A percentile compares a stretch with the other conserved stretches of the same genome.
Evolutionary conservation across 2,888 invertebrate genomes (phyloP).

Genomic region (Notocelia uddmanniana): DNA sequence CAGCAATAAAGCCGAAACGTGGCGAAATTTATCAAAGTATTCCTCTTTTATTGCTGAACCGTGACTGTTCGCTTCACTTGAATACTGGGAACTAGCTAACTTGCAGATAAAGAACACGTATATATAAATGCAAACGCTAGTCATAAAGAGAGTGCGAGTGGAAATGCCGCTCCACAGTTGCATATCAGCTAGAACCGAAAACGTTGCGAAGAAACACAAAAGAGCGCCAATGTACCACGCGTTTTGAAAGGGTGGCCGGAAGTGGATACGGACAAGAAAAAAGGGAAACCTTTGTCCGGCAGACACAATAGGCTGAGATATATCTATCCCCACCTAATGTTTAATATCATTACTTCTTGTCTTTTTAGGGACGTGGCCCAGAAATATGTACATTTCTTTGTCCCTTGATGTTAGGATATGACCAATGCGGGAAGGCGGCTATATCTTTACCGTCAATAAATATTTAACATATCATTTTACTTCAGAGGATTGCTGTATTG

Average conservation of each 20-base stretch:
- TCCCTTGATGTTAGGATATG: neutral
- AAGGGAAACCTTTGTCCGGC: constrained; percentile 44
- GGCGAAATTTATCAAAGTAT: constrained; percentile 23
- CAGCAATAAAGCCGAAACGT: constrained; percentile 5
- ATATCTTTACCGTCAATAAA: neutral
- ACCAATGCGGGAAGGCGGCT: neutral
- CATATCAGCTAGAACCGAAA: constrained; percentile 43
- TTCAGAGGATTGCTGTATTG: too few species aligned
- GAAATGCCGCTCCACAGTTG: constrained; percentile 22
- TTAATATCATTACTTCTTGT: constrained; percentile 46
- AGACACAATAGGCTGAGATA: constrained; percentile 41
- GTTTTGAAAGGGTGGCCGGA: constrained; percentile 45
- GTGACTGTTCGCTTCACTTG: constrained; percentile 12
- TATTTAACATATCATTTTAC: neutral
- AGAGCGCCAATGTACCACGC: constrained; percentile 40
- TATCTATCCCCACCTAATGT: constrained; percentile 39
- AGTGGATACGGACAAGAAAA: constrained; percentile 43
- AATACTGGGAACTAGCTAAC: constrained; percentile 1
- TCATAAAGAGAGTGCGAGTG: constrained; percentile 24
- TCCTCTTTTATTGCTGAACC: constrained; percentile 21
- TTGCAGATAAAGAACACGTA: constrained; percentile 10
- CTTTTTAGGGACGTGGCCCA: constrained; percentile 31
- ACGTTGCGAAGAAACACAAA: constrained; percentile 41
- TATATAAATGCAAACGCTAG: constrained; percentile 3
- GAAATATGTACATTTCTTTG: constrained; percentile 29